Percentiles rank a stretch among this genome's conserved stretches.
phyloP scores from a whole-genome alignment of 2,113 vertebrate genomes.

The Pelecanoides urinatrix region DNA sequence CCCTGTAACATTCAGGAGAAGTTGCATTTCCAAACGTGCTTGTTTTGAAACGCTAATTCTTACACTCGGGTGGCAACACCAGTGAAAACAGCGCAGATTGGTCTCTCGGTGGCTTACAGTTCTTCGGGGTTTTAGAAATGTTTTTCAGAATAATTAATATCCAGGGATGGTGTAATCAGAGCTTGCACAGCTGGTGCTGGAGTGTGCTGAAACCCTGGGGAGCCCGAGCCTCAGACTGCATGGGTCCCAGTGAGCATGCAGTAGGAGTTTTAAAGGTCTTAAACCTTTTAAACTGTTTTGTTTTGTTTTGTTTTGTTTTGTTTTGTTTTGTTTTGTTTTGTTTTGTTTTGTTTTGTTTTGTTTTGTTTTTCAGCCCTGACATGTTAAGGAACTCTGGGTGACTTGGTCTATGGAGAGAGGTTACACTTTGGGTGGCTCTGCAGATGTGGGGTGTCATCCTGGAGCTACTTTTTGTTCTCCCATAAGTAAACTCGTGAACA shows the following conservation, averaged over 20 bases:
- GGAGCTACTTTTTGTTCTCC: background rate
- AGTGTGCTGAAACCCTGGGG: background rate
- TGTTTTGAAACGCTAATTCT: background rate
- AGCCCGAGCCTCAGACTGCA: background rate
- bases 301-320: too few species aligned
- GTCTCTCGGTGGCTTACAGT: background rate
- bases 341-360: too few species aligned
- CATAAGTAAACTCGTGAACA: background rate
- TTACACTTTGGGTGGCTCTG: background rate
- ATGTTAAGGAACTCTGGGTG: background rate
- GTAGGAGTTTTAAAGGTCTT: background rate
- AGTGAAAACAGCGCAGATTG: background rate
- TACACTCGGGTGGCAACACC: background rate
- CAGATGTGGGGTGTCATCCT: background rate
- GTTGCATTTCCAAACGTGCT: background rate
- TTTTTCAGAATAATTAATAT: slow-evolving; percentile 8
- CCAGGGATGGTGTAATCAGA: background rate
- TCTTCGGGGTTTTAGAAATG: background rate
- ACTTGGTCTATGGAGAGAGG: background rate
- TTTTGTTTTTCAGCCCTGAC: background rate
- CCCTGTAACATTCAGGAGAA: background rate
- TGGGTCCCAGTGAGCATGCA: background rate
- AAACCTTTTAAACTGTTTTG: background rate
- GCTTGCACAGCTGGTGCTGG: background rate
- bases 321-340: too few species aligned